A percentile compares a stretch with the other conserved stretches of the same genome.
phyloP scores from a whole-genome alignment of 2,113 vertebrate species.

The Chloebia gouldiae region DNA sequence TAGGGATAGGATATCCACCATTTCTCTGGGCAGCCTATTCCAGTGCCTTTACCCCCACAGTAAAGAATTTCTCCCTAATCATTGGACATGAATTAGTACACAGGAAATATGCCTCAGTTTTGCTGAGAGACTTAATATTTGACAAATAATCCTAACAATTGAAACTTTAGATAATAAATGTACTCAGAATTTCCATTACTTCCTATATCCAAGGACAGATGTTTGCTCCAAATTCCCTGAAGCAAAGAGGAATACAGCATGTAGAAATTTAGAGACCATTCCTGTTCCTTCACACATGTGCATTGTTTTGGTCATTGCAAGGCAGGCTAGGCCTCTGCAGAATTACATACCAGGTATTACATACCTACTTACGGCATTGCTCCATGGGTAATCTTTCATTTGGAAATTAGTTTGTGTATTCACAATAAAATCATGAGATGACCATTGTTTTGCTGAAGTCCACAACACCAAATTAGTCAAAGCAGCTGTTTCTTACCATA shows the following conservation, averaged over 20 bases:
- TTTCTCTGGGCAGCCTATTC: background rate
- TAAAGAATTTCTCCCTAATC: background rate
- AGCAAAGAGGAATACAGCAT: background rate
- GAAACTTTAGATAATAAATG: background rate
- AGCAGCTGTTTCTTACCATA: background rate
- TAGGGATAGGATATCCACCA: background rate
- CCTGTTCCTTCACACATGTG: background rate
- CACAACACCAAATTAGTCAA: background rate
- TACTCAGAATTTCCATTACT: background rate
- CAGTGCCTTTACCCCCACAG: background rate
- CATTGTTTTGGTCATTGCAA: background rate
- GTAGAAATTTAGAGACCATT: background rate
- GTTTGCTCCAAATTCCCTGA: background rate
- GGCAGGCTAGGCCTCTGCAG: rapidly evolving
- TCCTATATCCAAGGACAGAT: background rate
- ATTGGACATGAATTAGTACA: background rate
- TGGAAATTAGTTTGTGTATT: background rate
- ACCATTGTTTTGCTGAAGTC: background rate
- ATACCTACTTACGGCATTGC: background rate
- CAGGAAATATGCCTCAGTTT: background rate
- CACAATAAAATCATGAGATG: background rate
- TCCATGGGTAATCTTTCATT: background rate
- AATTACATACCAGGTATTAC: background rate
- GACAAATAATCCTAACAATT: background rate
- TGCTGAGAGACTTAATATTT: background rate